Evolutionary conservation across 2,113 vertebrate genomes (phyloP).

Genomic region (Empidonax alnorum): DNA sequence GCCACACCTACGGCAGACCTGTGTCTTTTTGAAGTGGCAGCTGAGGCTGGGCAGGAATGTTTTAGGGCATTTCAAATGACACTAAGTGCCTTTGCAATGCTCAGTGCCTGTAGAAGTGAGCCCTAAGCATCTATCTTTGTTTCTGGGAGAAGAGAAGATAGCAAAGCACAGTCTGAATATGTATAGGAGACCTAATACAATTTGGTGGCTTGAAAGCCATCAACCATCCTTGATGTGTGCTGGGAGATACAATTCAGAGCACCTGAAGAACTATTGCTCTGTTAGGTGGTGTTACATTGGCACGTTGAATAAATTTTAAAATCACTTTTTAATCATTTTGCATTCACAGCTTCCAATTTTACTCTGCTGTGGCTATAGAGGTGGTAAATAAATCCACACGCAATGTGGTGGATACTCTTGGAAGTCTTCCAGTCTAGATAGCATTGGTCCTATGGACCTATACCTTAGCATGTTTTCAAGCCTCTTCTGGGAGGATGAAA

Average conservation of each 20-base stretch:
- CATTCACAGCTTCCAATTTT: neutral
- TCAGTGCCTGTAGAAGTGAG: neutral
- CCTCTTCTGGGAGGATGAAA: neutral
- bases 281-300: neutral
- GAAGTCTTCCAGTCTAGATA: neutral
- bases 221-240: neutral
- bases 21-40: constrained; percentile 40
- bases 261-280: neutral
- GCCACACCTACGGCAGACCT: neutral
- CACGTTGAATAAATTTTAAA: neutral
- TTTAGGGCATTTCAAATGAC: constrained; percentile 29
- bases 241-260: neutral
- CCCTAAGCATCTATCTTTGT: neutral
- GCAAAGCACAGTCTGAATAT: neutral
- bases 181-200: neutral
- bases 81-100: neutral
- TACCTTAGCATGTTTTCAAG: neutral
- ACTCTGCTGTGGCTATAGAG: neutral
- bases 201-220: neutral
- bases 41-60: neutral
- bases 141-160: neutral
- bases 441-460: neutral
- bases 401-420: neutral
- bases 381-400: neutral
- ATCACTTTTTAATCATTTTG: neutral